Evolutionary conservation across 2,113 vertebrate species (phyloP).

Genomic region (Oncorhynchus kisutch): DNA sequence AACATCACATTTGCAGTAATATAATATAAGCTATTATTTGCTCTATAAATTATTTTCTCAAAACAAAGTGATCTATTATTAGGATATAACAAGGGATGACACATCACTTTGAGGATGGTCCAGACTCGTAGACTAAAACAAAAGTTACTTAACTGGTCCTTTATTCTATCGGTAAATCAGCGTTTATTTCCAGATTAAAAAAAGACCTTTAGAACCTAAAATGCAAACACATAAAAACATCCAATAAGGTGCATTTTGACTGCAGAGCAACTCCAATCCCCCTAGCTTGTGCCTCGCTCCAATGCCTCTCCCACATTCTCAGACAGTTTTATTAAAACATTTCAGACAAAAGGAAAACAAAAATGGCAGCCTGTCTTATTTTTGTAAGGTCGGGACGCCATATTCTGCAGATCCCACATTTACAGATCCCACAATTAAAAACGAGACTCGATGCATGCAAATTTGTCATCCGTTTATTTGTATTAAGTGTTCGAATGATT

Average conservation of each 20-base stretch:
- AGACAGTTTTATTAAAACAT: slow-evolving; percentile 89
- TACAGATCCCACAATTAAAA: slow-evolving; percentile 1
- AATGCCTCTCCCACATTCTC: slow-evolving; percentile 88
- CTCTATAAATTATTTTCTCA: no score
- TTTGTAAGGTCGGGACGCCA: slow-evolving; percentile 91
- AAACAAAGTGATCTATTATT: no score
- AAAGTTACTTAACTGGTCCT: slow-evolving; percentile 49
- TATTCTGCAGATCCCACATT: slow-evolving; percentile 91
- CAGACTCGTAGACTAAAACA: no score
- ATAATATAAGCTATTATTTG: no score
- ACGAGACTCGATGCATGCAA: background rate
- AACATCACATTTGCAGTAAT: no score
- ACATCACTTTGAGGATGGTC: no score
- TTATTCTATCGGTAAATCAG: slow-evolving; percentile 39
- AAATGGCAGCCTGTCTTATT: slow-evolving; percentile 96
- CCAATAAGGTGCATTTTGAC: background rate
- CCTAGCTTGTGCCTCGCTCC: slow-evolving; percentile 59
- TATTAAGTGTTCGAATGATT: slow-evolving; percentile 81
- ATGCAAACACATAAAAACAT: background rate
- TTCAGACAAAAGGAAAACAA: slow-evolving; percentile 97
- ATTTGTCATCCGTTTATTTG: slow-evolving; percentile 70
- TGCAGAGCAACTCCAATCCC: slow-evolving; percentile 10
- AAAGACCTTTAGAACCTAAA: background rate
- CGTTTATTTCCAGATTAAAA: slow-evolving; percentile 25
- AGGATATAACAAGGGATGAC: no score